Conservation (phyloP, 1,140 invertebrate genomes). For the Rhagoletis pomonella region DNA sequence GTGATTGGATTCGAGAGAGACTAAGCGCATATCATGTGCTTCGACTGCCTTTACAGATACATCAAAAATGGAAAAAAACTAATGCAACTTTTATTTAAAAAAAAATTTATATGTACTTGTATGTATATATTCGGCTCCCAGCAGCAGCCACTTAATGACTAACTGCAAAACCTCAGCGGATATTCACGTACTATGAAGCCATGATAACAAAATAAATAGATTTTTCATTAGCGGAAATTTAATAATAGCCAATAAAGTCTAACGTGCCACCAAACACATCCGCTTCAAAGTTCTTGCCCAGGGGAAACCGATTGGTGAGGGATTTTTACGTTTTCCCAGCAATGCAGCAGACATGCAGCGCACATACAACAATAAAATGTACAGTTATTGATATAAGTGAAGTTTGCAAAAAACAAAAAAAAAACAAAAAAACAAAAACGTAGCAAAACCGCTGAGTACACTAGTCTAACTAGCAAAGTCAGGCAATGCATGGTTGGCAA, state of each 20-base stretch:
- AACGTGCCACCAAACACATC: conserved; percentile 26
- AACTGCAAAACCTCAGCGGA: too few species aligned
- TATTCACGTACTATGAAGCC: neutral
- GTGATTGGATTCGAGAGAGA: too few species aligned
- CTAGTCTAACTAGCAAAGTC: neutral
- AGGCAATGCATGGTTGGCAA: neutral
- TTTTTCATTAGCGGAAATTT: neutral
- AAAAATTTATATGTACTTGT: too few species aligned
- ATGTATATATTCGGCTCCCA: too few species aligned
- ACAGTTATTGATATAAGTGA: neutral
- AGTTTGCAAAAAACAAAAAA: neutral
- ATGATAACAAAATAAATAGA: neutral
- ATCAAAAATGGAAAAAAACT: too few species aligned
- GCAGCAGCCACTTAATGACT: too few species aligned
- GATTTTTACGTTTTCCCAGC: conserved; percentile 19
- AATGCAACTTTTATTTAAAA: too few species aligned
- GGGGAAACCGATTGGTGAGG: neutral
- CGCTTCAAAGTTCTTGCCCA: neutral
- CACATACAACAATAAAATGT: neutral
- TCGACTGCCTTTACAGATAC: too few species aligned
- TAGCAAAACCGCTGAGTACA: neutral
- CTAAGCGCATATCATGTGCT: too few species aligned
- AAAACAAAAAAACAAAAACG: neutral
- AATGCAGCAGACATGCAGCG: neutral
- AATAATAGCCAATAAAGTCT: neutral